These are phyloP conservation scores for Adoxophyes honmai DNA, from an alignment of 1,140 invertebrate genomes.

Conservation along the genomic window DNA sequence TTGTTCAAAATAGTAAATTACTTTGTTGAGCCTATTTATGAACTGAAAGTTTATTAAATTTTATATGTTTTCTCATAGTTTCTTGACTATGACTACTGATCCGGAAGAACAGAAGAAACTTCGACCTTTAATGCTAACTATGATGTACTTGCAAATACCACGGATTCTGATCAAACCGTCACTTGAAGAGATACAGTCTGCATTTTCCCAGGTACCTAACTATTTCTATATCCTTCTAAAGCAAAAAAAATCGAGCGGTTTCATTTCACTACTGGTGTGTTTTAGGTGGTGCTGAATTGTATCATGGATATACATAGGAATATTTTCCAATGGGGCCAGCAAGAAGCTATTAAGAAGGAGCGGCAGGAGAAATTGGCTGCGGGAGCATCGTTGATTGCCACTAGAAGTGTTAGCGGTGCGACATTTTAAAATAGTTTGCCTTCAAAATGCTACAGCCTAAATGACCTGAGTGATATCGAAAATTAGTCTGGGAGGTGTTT, in stretches of 20 bases:
- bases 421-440: not conserved
- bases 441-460: no score
- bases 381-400: slow-evolving; percentile 29
- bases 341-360: slow-evolving; percentile 50
- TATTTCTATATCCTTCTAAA: not conserved
- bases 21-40: not conserved
- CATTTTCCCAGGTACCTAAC: slow-evolving; percentile 82
- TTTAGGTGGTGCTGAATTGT: slow-evolving; percentile 64
- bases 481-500: no score
- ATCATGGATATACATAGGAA: slow-evolving; percentile 82
- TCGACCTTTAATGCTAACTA: slow-evolving; percentile 77
- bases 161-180: slow-evolving; percentile 79
- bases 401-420: slow-evolving; percentile 43
- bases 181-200: slow-evolving; percentile 85
- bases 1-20: slow-evolving; percentile 9
- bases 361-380: slow-evolving; percentile 15
- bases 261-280: slow-evolving; percentile 1
- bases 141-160: slow-evolving; percentile 81
- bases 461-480: no score
- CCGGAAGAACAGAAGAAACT: slow-evolving; percentile 63
- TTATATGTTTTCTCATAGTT: slow-evolving; percentile 40
- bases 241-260: not conserved
- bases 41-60: not conserved
- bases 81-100: slow-evolving; percentile 59
- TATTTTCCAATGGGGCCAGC: slow-evolving; percentile 85